phyloP scores from a whole-genome alignment of 2,113 vertebrate genomes.

The Grammatotria lemairii region DNA sequence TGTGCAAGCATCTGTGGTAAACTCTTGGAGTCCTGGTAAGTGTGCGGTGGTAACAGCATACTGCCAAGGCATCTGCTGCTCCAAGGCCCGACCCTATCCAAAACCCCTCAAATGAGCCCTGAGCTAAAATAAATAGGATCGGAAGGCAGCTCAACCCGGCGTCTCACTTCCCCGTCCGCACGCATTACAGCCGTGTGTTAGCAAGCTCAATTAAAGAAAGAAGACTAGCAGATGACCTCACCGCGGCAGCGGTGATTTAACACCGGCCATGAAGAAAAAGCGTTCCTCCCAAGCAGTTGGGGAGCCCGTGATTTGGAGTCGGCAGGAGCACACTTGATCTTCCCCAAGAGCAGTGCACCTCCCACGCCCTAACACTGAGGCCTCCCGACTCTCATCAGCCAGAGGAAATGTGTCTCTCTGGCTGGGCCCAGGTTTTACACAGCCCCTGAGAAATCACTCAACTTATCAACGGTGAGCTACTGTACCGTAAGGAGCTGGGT shows the following conservation, averaged over 20 bases:
- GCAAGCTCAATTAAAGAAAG: slow-evolving; percentile 59
- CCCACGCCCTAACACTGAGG: slow-evolving; percentile 56
- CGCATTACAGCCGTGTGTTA: slow-evolving; percentile 59
- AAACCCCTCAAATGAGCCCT: slow-evolving; percentile 62
- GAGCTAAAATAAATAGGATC: slow-evolving; percentile 68
- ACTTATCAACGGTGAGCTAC: slow-evolving; percentile 67
- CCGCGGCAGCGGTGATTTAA: slow-evolving; percentile 61
- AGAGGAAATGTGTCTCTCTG: slow-evolving; percentile 65
- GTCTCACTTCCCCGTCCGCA: slow-evolving; percentile 44
- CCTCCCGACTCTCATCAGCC: slow-evolving; percentile 58
- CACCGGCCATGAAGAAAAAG: slow-evolving; percentile 34
- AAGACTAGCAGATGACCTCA: slow-evolving; percentile 65
- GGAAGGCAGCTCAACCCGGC: slow-evolving; percentile 39
- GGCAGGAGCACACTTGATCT: slow-evolving; percentile 63
- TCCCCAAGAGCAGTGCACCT: slow-evolving; percentile 60
- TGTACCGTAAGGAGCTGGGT: slow-evolving; percentile 50
- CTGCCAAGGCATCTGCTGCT: slow-evolving; percentile 64
- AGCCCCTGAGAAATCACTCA: slow-evolving; percentile 67
- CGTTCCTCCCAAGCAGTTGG: slow-evolving; percentile 49
- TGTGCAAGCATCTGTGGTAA: slow-evolving; percentile 65
- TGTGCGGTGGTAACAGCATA: slow-evolving; percentile 76
- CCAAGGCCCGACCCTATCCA: slow-evolving; percentile 22
- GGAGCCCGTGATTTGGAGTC: slow-evolving; percentile 63
- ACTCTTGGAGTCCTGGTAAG: slow-evolving; percentile 67
- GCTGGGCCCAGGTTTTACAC: slow-evolving; percentile 46